Base-by-base conservation (phyloP, 2,888 invertebrate species). In the Theodoxus fluviatilis region DNA sequence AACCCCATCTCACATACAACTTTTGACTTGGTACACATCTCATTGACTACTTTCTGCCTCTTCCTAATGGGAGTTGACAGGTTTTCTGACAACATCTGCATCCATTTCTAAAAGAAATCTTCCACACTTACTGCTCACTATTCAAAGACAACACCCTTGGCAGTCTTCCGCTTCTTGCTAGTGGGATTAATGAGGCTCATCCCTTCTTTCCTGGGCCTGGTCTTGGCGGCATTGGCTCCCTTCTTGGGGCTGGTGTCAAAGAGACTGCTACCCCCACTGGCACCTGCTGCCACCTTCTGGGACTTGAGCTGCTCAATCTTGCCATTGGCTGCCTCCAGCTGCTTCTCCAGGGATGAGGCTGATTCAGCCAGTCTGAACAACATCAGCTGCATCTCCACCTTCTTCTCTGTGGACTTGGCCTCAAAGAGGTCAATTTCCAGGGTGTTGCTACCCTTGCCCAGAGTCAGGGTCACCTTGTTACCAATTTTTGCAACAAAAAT, bases 121-220 rank as follows among this genome's bases (percentile, higher is more conserved):
- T n/a, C n/a, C n/a, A n/a, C n/a, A n/a, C n/a, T n/a, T n/a, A n/a
- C n/a, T n/a, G n/a, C n/a, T n/a, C n/a, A n/a, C n/a, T 66, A 82
- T 52, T 83, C 84, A 82, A 84, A 85, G 55, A 80, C 80, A 65
- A 85, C 83, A 43, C 85, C 85, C 37, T 78, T 76, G 25, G 84
- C 83, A 57, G 81, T 81, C 73, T 84, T 84, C 68, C 84, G 73
- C 71, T 83, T 85, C 69, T 81, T 81, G 70, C 82, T 85, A 7
- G 80, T 78, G 37, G 85, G 85, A 71, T 85, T 85, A 1, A 85
- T 69, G 15, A 81, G 81, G 78, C 84, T 85, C 85, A 85, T 85
- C 47, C 84, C 84, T 35, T 74, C 75, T 74, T 82, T 81, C 61
- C 75, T 81, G 6, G 81, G 81, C 71, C 78, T 80, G 1, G 73